These are phyloP conservation scores for Hydrochoerus hydrochaeris DNA, from an alignment of 2,113 vertebrate genomes.

Conservation along the genomic window DNA sequence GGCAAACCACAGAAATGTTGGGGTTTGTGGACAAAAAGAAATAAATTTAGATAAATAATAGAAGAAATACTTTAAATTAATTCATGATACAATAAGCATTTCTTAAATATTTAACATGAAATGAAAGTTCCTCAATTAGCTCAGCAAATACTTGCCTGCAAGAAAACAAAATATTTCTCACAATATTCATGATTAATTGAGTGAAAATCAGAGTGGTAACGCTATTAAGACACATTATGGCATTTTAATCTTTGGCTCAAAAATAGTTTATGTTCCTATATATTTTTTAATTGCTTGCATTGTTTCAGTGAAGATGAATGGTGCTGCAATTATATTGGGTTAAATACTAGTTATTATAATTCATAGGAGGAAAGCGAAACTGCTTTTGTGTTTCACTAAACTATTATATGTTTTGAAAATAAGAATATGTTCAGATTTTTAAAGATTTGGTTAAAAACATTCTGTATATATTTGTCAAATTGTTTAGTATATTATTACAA, in stretches of 20 bases:
- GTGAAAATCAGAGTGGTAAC: background rate
- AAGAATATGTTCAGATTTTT: background rate
- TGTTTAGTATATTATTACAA: background rate
- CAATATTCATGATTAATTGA: background rate
- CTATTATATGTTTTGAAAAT: background rate
- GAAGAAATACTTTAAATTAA: background rate
- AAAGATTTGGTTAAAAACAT: background rate
- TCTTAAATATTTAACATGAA: background rate
- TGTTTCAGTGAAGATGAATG: background rate
- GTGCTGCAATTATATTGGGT: background rate
- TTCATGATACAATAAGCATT: background rate
- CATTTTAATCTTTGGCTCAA: background rate
- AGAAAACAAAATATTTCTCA: background rate
- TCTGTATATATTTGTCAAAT: background rate
- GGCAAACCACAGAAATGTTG: background rate
- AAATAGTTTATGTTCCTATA: background rate
- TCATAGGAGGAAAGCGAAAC: background rate
- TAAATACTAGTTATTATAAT: background rate
- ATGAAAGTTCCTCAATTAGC: background rate
- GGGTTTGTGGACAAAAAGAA: background rate
- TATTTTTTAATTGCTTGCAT: background rate
- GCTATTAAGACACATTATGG: background rate
- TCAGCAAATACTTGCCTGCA: background rate
- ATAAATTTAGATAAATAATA: background rate
- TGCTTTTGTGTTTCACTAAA: background rate